Evolutionary conservation across 2,888 invertebrate genomes (phyloP).

Genomic region (Dermolepida albohirtum): DNA sequence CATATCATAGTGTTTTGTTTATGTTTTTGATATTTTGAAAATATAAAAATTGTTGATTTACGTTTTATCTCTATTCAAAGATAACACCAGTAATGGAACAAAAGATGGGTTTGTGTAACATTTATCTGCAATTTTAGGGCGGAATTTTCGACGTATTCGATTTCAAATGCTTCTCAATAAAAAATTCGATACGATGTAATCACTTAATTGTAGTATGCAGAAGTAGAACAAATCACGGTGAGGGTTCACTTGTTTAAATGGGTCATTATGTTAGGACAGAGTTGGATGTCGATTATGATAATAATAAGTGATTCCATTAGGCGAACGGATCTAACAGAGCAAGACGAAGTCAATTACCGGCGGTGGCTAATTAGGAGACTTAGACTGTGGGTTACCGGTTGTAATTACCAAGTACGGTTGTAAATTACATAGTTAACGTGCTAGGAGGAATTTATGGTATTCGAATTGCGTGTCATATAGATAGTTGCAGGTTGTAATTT

Average conservation of each 20-base stretch:
- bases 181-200: no score
- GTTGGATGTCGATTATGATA: conserved; percentile 21
- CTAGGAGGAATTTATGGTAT: conserved; percentile 9
- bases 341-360: conserved; percentile 44
- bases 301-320: conserved; percentile 24
- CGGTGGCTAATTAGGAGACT: conserved; percentile 44
- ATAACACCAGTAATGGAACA: no score
- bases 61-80: no score
- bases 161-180: no score
- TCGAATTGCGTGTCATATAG: conserved; percentile 14
- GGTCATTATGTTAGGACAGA: conserved; percentile 17
- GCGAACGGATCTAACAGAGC: conserved; percentile 42
- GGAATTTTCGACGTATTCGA: no score
- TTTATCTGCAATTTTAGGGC: no score
- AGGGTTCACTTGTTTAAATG: conserved; percentile 7
- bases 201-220: background rate
- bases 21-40: no score
- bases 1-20: no score
- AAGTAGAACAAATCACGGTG: conserved; percentile 26
- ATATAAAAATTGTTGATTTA: no score
- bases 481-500: conserved; percentile 1
- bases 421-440: conserved; percentile 22
- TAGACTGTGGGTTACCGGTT: conserved; percentile 23
- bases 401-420: conserved; percentile 17
- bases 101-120: no score